Conservation (phyloP, 1,140 invertebrate species). For the Zaprionus vittiger region DNA sequence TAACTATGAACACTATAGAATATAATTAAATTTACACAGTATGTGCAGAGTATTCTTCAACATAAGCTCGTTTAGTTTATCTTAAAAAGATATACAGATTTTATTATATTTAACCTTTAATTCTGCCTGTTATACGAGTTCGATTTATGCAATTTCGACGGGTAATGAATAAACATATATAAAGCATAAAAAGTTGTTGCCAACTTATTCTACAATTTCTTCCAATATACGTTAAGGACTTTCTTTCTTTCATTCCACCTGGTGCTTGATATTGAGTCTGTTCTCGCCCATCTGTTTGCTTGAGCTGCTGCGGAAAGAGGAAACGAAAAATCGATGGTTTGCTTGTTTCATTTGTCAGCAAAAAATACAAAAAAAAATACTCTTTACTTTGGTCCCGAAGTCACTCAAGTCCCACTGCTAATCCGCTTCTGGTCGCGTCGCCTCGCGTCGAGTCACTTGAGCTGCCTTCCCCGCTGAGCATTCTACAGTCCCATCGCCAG, state of each 20-base stretch:
- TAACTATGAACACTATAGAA: too few relatives aligned
- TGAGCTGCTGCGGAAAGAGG: not conserved
- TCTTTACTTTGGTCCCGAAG: conserved; percentile 49
- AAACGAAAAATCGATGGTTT: conserved; percentile 66
- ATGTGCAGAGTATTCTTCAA: too few relatives aligned
- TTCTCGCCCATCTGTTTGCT: not conserved
- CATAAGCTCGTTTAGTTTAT: too few relatives aligned
- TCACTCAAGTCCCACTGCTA: conserved; percentile 71
- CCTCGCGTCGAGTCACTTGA: conserved; percentile 63
- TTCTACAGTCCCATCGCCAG: not conserved
- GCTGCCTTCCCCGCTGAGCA: conserved; percentile 7
- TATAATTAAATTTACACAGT: too few relatives aligned
- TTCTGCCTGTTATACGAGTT: too few relatives aligned
- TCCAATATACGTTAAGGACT: not conserved
- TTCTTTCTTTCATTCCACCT: not conserved
- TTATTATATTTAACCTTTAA: too few relatives aligned
- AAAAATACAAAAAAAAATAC: conserved; percentile 3
- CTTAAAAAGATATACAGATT: too few relatives aligned
- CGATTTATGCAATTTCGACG: too few relatives aligned
- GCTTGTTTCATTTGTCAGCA: conserved; percentile 56
- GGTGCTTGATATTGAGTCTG: not conserved
- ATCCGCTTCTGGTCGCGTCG: conserved; percentile 63
- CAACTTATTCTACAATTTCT: too few relatives aligned
- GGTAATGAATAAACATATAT: too few relatives aligned
- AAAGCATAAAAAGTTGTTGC: too few relatives aligned